These are phyloP conservation scores for Microcebus tavaratra DNA, from an alignment of 2,113 vertebrate genomes.

Conservation along the genomic window DNA sequence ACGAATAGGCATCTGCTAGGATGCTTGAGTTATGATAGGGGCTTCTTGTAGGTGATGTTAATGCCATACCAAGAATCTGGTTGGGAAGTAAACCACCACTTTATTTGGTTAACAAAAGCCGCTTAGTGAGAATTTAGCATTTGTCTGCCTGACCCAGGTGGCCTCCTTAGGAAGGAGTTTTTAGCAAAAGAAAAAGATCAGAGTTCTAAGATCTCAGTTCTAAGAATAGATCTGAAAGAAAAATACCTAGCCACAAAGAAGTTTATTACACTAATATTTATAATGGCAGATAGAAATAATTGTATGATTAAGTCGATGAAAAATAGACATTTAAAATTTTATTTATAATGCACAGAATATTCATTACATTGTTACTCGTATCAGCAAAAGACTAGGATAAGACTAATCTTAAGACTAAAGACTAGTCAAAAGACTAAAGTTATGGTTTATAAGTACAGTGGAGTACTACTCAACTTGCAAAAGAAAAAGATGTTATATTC, in stretches of 20 bases:
- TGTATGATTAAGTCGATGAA: background rate
- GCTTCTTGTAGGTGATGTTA: too few relatives aligned
- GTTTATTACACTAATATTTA: background rate
- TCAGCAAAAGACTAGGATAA: background rate
- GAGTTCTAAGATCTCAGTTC: background rate
- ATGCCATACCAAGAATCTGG: too few relatives aligned
- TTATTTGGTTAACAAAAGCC: too few relatives aligned
- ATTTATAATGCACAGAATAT: background rate
- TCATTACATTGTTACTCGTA: background rate
- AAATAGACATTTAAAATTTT: constrained; percentile 7
- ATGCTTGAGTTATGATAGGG: too few relatives aligned
- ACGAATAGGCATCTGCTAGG: too few relatives aligned
- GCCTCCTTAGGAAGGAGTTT: too few relatives aligned
- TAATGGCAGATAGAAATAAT: background rate
- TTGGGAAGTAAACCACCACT: too few relatives aligned
- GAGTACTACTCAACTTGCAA: background rate
- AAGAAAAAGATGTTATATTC: background rate
- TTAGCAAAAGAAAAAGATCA: too few relatives aligned
- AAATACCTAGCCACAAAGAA: background rate
- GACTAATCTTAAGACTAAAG: too few relatives aligned
- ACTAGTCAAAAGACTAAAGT: background rate
- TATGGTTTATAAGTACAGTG: background rate
- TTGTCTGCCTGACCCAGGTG: too few relatives aligned
- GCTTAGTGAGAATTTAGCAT: too few relatives aligned
- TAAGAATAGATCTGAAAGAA: background rate